phyloP scores from a whole-genome alignment of 2,888 invertebrate species.

The Hirudinaria manillensis region DNA sequence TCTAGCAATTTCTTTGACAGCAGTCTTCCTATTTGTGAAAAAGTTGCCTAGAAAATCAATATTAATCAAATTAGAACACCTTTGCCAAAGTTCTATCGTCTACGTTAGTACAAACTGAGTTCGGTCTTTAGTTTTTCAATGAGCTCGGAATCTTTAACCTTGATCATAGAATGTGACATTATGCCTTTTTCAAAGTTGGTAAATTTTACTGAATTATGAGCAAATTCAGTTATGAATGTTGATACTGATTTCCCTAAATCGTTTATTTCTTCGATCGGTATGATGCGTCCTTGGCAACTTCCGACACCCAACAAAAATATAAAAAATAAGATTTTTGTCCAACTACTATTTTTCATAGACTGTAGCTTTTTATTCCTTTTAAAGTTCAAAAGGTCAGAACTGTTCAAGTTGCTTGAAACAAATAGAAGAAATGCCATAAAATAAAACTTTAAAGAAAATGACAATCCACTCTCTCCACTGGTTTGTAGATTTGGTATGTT shows the following conservation, averaged over 20 bases:
- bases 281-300: too few species aligned
- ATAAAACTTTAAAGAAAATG: background rate
- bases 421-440: too few species aligned
- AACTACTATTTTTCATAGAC: background rate
- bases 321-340: slow-evolving; percentile 2
- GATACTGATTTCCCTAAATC: background rate
- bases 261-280: background rate
- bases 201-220: slow-evolving; percentile 35
- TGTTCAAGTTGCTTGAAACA: too few species aligned
- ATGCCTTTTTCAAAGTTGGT: slow-evolving; percentile 32
- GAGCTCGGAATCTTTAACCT: slow-evolving; percentile 31
- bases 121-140: slow-evolving; percentile 33
- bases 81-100: slow-evolving; percentile 15
- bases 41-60: too few species aligned
- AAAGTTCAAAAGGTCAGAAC: background rate
- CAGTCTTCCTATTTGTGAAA: too few species aligned
- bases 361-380: background rate
- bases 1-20: too few species aligned
- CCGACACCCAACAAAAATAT: too few species aligned
- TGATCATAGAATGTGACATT: slow-evolving; percentile 29
- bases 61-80: too few species aligned
- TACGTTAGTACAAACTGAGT: slow-evolving; percentile 26
- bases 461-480: background rate
- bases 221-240: slow-evolving; percentile 7
- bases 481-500: too few species aligned